Conservation (phyloP, 2,797 vertebrate genomes). For the Protosalanx chinensis region DNA sequence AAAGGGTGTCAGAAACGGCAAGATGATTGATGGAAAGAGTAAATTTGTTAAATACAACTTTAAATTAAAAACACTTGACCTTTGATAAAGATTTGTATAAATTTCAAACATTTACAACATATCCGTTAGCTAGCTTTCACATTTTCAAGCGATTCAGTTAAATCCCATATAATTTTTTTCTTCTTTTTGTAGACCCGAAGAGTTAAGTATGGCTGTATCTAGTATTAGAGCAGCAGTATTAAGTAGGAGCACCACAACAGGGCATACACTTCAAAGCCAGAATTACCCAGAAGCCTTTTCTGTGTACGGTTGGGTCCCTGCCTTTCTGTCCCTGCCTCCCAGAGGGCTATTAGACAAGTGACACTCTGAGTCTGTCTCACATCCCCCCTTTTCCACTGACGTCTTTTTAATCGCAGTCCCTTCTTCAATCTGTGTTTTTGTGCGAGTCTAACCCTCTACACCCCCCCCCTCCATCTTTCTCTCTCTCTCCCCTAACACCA, state of each 20-base stretch:
- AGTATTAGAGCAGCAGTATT: constrained; percentile 7
- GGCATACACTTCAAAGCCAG: constrained; percentile 44
- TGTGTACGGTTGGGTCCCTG: constrained; percentile 63
- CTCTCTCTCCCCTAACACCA: constrained; percentile 60
- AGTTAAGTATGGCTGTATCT: background rate
- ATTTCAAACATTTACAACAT: constrained; percentile 25
- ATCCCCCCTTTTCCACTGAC: constrained; percentile 12
- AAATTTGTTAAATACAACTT: background rate
- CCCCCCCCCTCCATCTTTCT: constrained; percentile 14
- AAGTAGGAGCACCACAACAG: background rate
- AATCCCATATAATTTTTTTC: constrained; percentile 51
- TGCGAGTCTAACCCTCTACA: constrained; percentile 38
- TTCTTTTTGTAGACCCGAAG: too few species aligned
- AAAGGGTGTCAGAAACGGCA: background rate
- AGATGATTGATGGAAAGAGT: background rate
- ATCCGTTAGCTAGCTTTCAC: constrained; percentile 51
- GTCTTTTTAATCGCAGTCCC: constrained; percentile 32
- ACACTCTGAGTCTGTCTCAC: constrained; percentile 31
- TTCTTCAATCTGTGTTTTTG: constrained; percentile 50
- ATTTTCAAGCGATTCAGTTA: constrained; percentile 57
- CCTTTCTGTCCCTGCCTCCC: constrained; percentile 52
- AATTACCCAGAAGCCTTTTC: constrained; percentile 69
- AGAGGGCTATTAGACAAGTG: constrained; percentile 25
- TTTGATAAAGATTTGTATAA: background rate
- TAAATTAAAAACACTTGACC: background rate